These are phyloP conservation scores for Patella depressa DNA, from an alignment of 2,888 invertebrate species.

Conservation along the genomic window DNA sequence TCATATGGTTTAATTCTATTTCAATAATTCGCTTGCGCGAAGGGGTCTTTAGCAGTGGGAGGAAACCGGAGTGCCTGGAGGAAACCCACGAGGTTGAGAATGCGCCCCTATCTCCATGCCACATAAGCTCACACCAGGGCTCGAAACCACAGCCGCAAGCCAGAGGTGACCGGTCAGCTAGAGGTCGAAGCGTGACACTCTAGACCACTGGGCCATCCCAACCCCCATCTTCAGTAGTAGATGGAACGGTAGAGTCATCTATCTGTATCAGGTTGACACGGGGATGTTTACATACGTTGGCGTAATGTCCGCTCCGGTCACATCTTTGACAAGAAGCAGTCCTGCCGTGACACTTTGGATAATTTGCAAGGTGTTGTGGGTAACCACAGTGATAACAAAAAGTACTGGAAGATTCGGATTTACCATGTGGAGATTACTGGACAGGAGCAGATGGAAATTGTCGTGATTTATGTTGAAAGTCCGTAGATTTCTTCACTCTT, in stretches of 20 bases:
- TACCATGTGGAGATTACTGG: background rate
- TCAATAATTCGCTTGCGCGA: too few species aligned
- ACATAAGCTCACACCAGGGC: too few species aligned
- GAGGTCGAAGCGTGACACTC: too few species aligned
- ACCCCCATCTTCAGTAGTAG: background rate
- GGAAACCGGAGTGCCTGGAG: too few species aligned
- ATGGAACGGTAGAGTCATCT: too few species aligned
- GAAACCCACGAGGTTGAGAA: too few species aligned
- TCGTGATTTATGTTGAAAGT: background rate
- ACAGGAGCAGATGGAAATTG: background rate
- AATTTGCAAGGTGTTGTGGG: background rate
- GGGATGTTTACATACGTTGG: background rate
- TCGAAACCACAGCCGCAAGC: too few species aligned
- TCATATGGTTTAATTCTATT: too few species aligned
- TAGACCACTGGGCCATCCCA: too few species aligned
- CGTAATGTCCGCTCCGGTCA: background rate
- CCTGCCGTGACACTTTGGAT: background rate
- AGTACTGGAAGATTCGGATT: background rate
- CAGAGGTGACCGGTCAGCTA: too few species aligned
- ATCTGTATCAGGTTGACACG: background rate
- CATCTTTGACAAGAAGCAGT: background rate
- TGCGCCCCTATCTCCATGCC: too few species aligned
- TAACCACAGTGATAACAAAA: slow-evolving; percentile 3
- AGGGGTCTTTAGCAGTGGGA: too few species aligned
- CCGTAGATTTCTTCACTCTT: background rate